Conservation (phyloP, 2,797 vertebrate genomes). For the Echeneis naucrates region DNA sequence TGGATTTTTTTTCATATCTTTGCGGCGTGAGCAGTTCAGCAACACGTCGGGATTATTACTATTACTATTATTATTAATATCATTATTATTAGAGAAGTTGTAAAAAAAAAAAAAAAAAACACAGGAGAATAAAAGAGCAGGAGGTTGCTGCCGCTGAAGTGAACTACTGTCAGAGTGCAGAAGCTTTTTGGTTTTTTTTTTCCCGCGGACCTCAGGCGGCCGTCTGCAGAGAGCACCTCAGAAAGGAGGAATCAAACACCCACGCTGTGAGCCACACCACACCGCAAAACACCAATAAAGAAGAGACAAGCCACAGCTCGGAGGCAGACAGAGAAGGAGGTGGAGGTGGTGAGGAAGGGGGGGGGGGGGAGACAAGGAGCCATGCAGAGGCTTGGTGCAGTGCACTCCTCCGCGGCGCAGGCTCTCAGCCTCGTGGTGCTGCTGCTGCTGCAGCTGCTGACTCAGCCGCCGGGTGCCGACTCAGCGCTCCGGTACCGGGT, state of each 20-base stretch:
- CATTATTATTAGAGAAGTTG: conserved; percentile 68
- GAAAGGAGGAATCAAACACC: conserved; percentile 69
- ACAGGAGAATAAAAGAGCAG: conserved; percentile 26
- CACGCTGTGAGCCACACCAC: conserved; percentile 62
- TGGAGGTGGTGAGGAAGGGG: too few species aligned
- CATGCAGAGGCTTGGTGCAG: conserved; percentile 86
- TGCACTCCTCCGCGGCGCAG: conserved; percentile 80
- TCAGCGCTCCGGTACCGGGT: conserved; percentile 95
- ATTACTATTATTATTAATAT: too few species aligned
- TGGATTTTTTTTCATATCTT: conserved; percentile 63
- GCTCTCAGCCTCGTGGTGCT: conserved; percentile 85
- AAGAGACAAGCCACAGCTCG: conserved; percentile 37
- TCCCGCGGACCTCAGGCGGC: conserved; percentile 67
- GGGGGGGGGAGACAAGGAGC: too few species aligned
- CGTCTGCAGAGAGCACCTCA: conserved; percentile 70
- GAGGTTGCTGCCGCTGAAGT: conserved; percentile 64
- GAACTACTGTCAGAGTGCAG: conserved; percentile 63
- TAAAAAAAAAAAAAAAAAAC: too few species aligned
- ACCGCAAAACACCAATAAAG: conserved; percentile 53
- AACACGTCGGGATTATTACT: conserved; percentile 45
- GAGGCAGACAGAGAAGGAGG: conserved; percentile 43
- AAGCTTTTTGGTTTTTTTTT: too few species aligned
- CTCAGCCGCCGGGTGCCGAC: conserved; percentile 89
- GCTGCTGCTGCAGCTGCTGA: conserved; percentile 89
- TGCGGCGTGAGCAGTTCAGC: conserved; percentile 50